A percentile compares a stretch with the other conserved stretches of the same genome.
phyloP scores from a whole-genome alignment of 2,797 vertebrate species.

The Microctenopoma lineatum region DNA sequence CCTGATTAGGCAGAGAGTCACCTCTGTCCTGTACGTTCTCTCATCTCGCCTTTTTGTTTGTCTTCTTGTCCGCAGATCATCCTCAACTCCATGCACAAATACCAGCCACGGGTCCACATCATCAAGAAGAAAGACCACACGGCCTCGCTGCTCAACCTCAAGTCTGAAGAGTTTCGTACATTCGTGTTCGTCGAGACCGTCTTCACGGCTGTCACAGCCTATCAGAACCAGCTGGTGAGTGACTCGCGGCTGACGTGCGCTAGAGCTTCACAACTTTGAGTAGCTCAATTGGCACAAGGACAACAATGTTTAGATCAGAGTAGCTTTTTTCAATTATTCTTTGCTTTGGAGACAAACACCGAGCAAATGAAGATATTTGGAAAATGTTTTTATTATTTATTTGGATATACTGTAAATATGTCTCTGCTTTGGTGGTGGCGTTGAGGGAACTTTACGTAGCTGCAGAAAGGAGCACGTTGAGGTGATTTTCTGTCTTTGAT shows the following conservation, averaged over 20 bases:
- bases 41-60: background rate
- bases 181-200: conserved; percentile 98
- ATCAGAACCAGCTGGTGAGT: conserved; percentile 98
- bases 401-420: background rate
- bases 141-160: conserved; percentile 95
- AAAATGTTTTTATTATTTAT: no score
- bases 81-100: conserved; percentile 99
- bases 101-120: conserved; percentile 98
- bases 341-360: no score
- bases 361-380: no score
- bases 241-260: no score
- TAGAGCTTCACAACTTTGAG: no score
- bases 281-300: no score
- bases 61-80: conserved; percentile 87
- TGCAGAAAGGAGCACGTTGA: background rate
- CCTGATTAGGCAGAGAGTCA: no score
- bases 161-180: conserved; percentile 97
- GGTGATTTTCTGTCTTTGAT: background rate
- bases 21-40: no score
- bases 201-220: conserved; percentile 97
- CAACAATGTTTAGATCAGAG: no score
- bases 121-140: conserved; percentile 99
- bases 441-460: background rate
- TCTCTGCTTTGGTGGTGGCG: background rate
- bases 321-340: no score